Base-by-base conservation (phyloP, 2,888 invertebrate species). In the Brachyopa scutellaris region DNA sequence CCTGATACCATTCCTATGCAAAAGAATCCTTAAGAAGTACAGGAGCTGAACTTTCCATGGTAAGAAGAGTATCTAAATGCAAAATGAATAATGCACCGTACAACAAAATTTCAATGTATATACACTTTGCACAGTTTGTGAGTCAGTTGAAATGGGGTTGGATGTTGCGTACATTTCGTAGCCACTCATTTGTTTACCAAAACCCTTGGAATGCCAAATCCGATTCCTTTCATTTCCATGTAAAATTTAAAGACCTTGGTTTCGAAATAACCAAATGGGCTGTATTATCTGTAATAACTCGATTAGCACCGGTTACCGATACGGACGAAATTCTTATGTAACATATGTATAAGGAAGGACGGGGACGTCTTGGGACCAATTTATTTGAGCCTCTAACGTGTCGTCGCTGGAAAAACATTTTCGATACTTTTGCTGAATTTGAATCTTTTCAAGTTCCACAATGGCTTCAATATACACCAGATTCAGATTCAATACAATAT, bases 31-130 rank as follows among this genome's bases (percentile, higher is more conserved):
- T n/a, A n/a, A n/a, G n/a, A n/a, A n/a, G n/a, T n/a, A n/a, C n/a
- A n/a, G n/a, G n/a, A n/a, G n/a, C n/a, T n/a, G n/a, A n/a, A n/a
- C n/a, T n/a, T n/a, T n/a, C n/a, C n/a, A n/a, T n/a, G n/a, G n/a
- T 11, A 26, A 49, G 11, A 11, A 26, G n/a, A n/a, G n/a, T 13
- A 49, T 7, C 15, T 9, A 8, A n/a, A n/a, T n/a, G n/a, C n/a
- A 23, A 13, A 62, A 55, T 73, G 55, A 64, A 77, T 70, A 49
- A 64, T 70, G 62, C 40, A 49, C 62, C 49, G 47, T 49, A 31
- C 15, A 47, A 42, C 70, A 64, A 77, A 33, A 77, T 64, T 77
- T 62, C 23, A 70, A 77, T 70, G 69, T 64, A 70, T 67, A 64
- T 77, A 51, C 36, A 40, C 42, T 77, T 77, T 62, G 42, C 70